phyloP scores from a whole-genome alignment of 2,113 vertebrate species.

The Poeciliopsis occidentalis region DNA sequence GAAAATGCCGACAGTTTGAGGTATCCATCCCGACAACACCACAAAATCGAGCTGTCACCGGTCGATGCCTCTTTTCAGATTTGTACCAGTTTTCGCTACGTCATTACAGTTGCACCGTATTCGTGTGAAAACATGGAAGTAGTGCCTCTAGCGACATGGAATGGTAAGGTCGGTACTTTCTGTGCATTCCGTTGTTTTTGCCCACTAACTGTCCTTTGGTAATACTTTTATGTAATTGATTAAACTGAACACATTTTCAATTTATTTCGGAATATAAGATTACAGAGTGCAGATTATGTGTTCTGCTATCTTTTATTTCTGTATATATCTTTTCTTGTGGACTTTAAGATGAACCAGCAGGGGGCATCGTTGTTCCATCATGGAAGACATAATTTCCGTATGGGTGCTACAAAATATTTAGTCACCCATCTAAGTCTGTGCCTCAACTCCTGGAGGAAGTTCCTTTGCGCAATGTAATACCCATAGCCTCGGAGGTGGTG shows the following conservation, averaged over 20 bases:
- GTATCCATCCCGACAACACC: slow-evolving; percentile 56
- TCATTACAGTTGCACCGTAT: slow-evolving; percentile 42
- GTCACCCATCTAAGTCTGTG: no score
- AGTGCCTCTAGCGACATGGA: slow-evolving; percentile 51
- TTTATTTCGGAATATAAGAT: neutral
- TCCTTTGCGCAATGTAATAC: no score
- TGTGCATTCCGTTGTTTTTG: neutral
- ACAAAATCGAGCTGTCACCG: neutral
- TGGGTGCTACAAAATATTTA: neutral
- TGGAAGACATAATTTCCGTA: neutral
- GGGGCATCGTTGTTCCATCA: neutral
- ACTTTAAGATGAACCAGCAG: neutral
- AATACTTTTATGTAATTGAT: neutral
- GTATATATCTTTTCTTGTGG: neutral
- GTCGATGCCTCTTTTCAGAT: slow-evolving; percentile 15
- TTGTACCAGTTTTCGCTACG: slow-evolving; percentile 57
- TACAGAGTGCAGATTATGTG: neutral
- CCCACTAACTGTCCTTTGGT: neutral
- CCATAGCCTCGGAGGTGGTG: no score
- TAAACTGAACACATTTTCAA: neutral
- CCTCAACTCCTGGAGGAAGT: no score
- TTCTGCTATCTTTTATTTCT: neutral
- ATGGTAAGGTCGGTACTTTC: neutral
- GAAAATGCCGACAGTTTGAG: neutral
- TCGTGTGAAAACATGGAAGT: rapidly evolving